A percentile compares a stretch with the other conserved stretches of the same genome.
Evolutionary conservation across 2,113 vertebrate genomes (phyloP).

Genomic region (Hippocampus comes): DNA sequence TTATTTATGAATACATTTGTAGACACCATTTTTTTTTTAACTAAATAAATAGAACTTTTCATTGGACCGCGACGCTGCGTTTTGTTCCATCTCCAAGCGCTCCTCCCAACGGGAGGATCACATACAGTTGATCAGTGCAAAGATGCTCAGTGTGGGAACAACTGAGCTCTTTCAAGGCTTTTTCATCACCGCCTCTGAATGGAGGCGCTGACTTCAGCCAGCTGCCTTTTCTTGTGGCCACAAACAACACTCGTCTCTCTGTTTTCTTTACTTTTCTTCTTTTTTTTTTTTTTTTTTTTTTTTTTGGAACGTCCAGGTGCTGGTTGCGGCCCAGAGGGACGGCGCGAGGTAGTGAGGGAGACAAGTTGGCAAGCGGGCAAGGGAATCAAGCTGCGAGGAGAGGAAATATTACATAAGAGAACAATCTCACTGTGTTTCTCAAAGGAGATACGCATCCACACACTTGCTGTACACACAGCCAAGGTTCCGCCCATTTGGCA

Average conservation of each 20-base stretch:
- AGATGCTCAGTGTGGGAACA: constrained; percentile 35
- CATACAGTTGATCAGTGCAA: constrained; percentile 26
- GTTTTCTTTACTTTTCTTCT: background rate
- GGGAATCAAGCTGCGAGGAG: constrained; percentile 15
- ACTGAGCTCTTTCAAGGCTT: constrained; percentile 37
- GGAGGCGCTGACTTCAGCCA: constrained; percentile 28
- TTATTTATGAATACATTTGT: background rate
- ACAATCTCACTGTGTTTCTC: constrained; percentile 36
- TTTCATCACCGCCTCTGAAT: constrained; percentile 22
- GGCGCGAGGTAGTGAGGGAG: background rate
- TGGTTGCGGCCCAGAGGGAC: background rate
- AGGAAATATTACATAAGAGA: constrained; percentile 37
- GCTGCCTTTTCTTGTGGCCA: constrained; percentile 43
- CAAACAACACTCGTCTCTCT: background rate
- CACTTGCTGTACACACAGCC: constrained; percentile 1
- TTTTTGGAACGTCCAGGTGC: constrained; percentile 16
- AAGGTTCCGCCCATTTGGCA: constrained; percentile 24
- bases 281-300: background rate
- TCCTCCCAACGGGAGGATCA: background rate
- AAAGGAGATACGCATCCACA: constrained; percentile 27
- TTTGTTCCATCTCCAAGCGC: background rate
- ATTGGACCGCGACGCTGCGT: background rate
- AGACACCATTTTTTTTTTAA: too few species aligned
- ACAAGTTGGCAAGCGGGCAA: background rate
- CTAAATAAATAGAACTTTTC: background rate